These are phyloP conservation scores for Galeopsomyia nigrocyanea DNA, from an alignment of 2,888 invertebrate species.

Conservation along the genomic window DNA sequence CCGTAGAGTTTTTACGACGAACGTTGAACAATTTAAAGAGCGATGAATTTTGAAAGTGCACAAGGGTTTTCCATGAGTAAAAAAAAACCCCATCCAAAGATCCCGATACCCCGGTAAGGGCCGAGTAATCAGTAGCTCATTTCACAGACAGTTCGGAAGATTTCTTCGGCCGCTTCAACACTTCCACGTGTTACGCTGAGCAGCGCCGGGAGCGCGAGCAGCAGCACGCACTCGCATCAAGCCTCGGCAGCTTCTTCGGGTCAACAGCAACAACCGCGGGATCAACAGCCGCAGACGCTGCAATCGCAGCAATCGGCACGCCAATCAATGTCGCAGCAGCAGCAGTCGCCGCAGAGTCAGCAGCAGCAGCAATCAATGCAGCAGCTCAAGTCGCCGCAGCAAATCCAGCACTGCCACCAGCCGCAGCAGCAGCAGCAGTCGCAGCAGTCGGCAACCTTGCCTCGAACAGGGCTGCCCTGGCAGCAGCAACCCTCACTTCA, in stretches of 20 bases:
- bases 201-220: constrained; percentile 58
- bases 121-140: constrained; percentile 68
- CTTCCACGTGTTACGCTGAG: constrained; percentile 68
- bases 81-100: background rate
- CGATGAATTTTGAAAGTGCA: background rate
- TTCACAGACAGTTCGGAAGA: constrained; percentile 76
- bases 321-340: constrained; percentile 55
- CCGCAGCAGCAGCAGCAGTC: constrained; percentile 72
- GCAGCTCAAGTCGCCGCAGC: constrained; percentile 70
- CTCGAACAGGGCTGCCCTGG: constrained; percentile 67
- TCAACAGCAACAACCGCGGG: constrained; percentile 71
- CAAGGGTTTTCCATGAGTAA: constrained; percentile 17
- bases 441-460: constrained; percentile 69
- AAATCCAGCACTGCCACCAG: constrained; percentile 49
- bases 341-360: constrained; percentile 53
- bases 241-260: constrained; percentile 35
- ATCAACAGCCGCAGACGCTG: constrained; percentile 53
- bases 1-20: background rate
- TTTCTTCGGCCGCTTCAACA: constrained; percentile 69
- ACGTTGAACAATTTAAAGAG: too few relatives aligned
- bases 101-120: constrained; percentile 49
- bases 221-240: constrained; percentile 43
- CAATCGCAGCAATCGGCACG: constrained; percentile 64
- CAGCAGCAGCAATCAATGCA: constrained; percentile 62
- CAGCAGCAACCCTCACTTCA: constrained; percentile 69